These are phyloP conservation scores for Drosophila nr. perissopoda DNA, from an alignment of 2,888 invertebrate species.

Conservation along the genomic window DNA sequence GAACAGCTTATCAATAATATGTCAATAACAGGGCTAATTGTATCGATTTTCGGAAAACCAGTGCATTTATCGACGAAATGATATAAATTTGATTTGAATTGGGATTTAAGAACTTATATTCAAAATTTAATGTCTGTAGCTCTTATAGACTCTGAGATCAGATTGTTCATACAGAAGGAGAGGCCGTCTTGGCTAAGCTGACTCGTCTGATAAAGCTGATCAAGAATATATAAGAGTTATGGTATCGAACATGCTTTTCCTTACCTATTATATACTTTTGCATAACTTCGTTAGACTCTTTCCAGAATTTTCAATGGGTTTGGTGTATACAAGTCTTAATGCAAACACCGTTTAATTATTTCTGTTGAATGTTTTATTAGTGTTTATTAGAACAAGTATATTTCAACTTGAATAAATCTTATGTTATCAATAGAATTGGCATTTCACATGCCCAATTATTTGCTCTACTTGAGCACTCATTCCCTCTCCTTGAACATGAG, in stretches of 20 bases:
- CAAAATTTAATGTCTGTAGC: background rate
- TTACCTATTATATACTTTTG: background rate
- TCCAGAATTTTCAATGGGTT: background rate
- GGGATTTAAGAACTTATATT: background rate
- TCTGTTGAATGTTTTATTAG: background rate
- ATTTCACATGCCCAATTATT: slow-evolving; percentile 8
- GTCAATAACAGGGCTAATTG: background rate
- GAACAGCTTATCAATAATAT: background rate
- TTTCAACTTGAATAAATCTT: background rate
- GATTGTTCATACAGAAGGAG: background rate
- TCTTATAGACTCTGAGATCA: background rate
- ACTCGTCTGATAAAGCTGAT: background rate
- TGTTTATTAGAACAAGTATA: background rate
- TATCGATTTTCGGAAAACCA: too few species aligned
- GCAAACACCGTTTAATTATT: background rate
- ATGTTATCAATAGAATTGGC: background rate
- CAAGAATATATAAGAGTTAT: background rate
- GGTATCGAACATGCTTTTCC: background rate
- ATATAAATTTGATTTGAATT: background rate
- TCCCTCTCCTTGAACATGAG: slow-evolving; percentile 19
- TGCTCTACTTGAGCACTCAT: background rate
- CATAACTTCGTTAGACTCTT: background rate
- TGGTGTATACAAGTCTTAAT: background rate
- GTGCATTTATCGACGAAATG: background rate
- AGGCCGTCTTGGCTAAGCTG: rapidly evolving